Conservation (phyloP, 2,797 vertebrate genomes). For the Brotula barbata region DNA sequence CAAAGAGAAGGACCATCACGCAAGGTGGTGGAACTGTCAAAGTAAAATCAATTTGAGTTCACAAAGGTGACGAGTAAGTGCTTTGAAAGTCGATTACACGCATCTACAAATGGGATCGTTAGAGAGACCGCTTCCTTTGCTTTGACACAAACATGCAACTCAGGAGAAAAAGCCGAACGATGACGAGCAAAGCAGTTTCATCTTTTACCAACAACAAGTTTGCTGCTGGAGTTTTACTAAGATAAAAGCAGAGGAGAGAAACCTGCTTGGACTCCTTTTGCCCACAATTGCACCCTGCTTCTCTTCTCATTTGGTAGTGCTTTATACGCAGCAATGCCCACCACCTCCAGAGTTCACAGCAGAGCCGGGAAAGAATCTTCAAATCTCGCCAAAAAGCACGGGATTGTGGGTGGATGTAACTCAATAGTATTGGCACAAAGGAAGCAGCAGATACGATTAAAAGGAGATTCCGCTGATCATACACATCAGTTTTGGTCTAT, state of each 20-base stretch:
- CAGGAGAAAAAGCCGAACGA: conserved; percentile 15
- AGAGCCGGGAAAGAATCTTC: neutral
- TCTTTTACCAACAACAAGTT: conserved; percentile 28
- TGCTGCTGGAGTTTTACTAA: conserved; percentile 61
- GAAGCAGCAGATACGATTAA: conserved; percentile 36
- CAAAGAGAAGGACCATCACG: conserved; percentile 26
- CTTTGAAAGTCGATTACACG: conserved; percentile 51
- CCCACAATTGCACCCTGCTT: conserved; percentile 1
- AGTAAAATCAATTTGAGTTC: conserved; percentile 31
- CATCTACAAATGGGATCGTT: conserved; percentile 27
- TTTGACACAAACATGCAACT: conserved; percentile 50
- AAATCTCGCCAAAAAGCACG: neutral
- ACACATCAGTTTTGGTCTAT: too few species aligned
- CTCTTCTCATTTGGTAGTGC: conserved; percentile 1
- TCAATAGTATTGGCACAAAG: conserved; percentile 48
- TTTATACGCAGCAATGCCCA: conserved; percentile 1
- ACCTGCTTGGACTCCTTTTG: conserved; percentile 6
- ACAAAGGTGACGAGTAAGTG: conserved; percentile 51
- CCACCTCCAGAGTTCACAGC: conserved; percentile 1
- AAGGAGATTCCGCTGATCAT: too few species aligned
- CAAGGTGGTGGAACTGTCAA: conserved; percentile 17
- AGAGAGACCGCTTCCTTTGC: conserved; percentile 13
- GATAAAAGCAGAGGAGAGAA: conserved; percentile 43
- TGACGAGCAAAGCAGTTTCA: conserved; percentile 16
- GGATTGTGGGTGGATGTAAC: conserved; percentile 24